Percentiles rank a stretch among this genome's conserved stretches.
phyloP scores from a whole-genome alignment of 1,140 invertebrate species.

The Brachionus sp. region DNA sequence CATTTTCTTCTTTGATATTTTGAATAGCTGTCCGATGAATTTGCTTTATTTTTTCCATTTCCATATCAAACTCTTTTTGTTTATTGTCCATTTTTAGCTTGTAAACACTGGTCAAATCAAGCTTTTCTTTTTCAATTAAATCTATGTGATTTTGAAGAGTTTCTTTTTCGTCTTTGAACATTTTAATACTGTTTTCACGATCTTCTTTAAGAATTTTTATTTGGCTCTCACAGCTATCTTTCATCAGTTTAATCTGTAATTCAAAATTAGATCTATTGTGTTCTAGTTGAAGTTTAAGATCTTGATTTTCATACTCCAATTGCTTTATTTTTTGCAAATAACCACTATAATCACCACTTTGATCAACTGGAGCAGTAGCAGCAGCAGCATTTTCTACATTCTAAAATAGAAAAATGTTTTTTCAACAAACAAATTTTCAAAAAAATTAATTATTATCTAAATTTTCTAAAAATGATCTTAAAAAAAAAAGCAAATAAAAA shows the following conservation, averaged over 20 bases:
- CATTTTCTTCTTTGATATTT: slow-evolving; percentile 39
- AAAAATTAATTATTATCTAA: background rate
- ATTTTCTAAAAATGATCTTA: too few species aligned
- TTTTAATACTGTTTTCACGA: background rate
- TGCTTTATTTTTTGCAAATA: background rate
- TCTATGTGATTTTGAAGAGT: slow-evolving; percentile 25
- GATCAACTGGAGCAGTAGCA: too few species aligned
- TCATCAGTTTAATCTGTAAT: slow-evolving; percentile 23
- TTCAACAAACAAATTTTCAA: background rate
- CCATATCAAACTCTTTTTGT: slow-evolving; percentile 30
- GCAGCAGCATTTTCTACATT: slow-evolving; percentile 11
- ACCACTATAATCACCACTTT: background rate
- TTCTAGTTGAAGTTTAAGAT: slow-evolving; percentile 16
- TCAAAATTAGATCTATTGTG: slow-evolving; percentile 28
- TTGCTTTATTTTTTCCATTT: slow-evolving; percentile 33
- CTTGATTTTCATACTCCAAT: slow-evolving; percentile 43
- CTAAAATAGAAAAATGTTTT: background rate
- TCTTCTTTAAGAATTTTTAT: slow-evolving; percentile 17
- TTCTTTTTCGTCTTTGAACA: slow-evolving; percentile 43
- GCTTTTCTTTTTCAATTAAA: slow-evolving; percentile 28
- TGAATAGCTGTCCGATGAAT: background rate
- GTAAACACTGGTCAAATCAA: slow-evolving; percentile 3
- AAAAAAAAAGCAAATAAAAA: too few species aligned
- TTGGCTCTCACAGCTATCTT: slow-evolving; percentile 37
- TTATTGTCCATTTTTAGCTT: slow-evolving; percentile 25